Conservation (phyloP, 2,888 invertebrate genomes). For the Caenorhabditis becei region DNA sequence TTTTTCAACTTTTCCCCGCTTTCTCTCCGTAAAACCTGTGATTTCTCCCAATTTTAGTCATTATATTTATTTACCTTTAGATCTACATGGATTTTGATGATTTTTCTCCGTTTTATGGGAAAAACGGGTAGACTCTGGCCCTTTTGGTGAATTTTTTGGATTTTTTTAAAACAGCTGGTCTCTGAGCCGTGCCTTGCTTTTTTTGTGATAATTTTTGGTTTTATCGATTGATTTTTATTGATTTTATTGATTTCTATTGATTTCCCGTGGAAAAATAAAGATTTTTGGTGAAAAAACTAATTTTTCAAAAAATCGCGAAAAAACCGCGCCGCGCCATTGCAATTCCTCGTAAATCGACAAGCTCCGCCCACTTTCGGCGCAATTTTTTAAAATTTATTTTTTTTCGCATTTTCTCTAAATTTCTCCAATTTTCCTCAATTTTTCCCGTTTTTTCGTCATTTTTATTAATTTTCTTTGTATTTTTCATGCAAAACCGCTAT, state of each 20-base stretch:
- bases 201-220: conserved; percentile 52
- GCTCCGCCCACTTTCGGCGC: conserved; percentile 33
- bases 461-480: not conserved
- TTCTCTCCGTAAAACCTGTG: conserved; percentile 31
- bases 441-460: not conserved
- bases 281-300: not conserved
- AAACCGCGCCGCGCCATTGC: conserved; percentile 49
- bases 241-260: too few relatives aligned
- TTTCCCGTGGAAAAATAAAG: conserved; percentile 6
- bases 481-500: not conserved
- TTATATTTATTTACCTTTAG: conserved; percentile 9
- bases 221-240: too few relatives aligned
- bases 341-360: conserved; percentile 39
- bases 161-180: conserved; percentile 28
- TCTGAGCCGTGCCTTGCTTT: conserved; percentile 61
- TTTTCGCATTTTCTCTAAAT: not conserved
- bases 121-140: too few relatives aligned
- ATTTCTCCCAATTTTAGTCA: conserved; percentile 37
- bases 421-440: too few relatives aligned
- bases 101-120: conserved; percentile 16
- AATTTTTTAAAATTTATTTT: conserved; percentile 36
- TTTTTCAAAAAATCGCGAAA: not conserved
- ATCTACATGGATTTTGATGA: not conserved
- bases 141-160: too few relatives aligned
- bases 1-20: not conserved